Evolutionary conservation across 2,113 vertebrate genomes (phyloP), one percentile per base, ranked within the genome.

Genomic region (Microcebus ravelobensis): DNA sequence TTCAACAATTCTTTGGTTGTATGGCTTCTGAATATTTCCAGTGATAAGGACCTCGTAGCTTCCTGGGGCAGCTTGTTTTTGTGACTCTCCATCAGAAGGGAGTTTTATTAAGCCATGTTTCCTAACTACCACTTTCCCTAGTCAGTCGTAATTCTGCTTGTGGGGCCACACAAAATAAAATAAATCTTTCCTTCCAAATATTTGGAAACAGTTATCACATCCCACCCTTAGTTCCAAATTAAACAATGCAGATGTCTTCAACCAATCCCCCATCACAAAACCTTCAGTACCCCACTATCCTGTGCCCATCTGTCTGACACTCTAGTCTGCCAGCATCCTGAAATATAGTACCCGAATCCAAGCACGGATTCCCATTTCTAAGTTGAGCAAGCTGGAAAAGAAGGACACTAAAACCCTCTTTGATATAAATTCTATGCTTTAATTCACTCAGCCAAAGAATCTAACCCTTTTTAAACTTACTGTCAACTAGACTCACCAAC

Each of bases 131-230:
- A 2, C 73, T 88, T 90, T 76, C 52, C 34, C 73, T 84, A 65
- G 21, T 45, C 55, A 20, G 6, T 90, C 67, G 63, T 52, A 84
- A 3, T 79, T 88, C 50, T 70, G 80, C 34, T 59, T 80, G 36
- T 52, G 48, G 74, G 86, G 61, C 50, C 90, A 93, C 94, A 95
- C 61, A 55, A 96, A 90, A 74, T 93, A 82, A 93, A 96, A 86
- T 20, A 87, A 91, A 89, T 42, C 20, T 36, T 83, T 91, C 21
- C 65, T 55, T 96, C 45, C 80, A 92, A 91, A 88, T 91, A 86
- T 52, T 93, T 88, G 59, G 88, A 92, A 91, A 74, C 39, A 80
- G 50, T 79, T 77, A 93, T 50, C 80, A 76, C 74, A 94, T 68
- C 83, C 25, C 80, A 73, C 61, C 67, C 81, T 84, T 71, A 52